Conservation (phyloP, 2,797 vertebrate genomes). For the Darevskia nairensis region DNA sequence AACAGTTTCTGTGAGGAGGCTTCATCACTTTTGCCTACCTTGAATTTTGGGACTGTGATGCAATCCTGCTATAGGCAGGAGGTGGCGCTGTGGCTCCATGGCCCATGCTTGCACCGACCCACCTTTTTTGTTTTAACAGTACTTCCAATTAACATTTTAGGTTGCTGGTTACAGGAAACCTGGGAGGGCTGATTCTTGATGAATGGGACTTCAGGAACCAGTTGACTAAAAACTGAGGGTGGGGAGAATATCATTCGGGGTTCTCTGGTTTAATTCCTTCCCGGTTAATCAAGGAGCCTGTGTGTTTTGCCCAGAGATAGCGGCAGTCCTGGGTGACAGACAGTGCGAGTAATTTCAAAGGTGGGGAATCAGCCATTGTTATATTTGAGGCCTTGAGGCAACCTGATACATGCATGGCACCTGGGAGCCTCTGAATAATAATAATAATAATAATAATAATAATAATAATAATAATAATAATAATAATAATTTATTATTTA, state of each 20-base stretch:
- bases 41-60: no score
- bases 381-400: no score
- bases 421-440: no score
- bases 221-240: background rate
- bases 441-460: no score
- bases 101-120: rapidly evolving
- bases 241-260: background rate
- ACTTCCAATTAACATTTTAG: background rate
- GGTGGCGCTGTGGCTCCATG: constrained; percentile 38
- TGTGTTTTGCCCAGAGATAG: no score
- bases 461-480: no score
- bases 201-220: background rate
- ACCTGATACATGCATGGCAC: no score
- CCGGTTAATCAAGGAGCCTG: background rate
- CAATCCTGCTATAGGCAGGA: constrained; percentile 29
- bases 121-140: no score
- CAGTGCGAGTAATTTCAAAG: no score
- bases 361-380: no score
- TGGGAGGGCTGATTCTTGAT: background rate
- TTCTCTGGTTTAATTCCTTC: background rate
- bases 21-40: background rate
- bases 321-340: no score
- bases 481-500: no score
- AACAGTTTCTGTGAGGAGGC: background rate
- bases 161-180: constrained; percentile 28